phyloP scores from a whole-genome alignment of 2,113 vertebrate species.

The Gasterosteus aculeatus region DNA sequence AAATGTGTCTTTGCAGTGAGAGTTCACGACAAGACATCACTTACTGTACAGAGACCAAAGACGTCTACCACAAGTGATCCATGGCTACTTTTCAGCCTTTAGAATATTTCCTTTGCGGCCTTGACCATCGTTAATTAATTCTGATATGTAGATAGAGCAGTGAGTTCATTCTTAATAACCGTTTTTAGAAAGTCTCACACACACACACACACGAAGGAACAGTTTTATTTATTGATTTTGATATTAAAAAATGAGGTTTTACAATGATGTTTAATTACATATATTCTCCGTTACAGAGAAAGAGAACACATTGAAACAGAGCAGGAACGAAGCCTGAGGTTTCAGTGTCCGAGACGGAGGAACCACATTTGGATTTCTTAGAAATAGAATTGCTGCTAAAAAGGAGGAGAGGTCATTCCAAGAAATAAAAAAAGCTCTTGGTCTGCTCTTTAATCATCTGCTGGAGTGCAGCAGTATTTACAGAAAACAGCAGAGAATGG shows the following conservation, averaged over 20 bases:
- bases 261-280: too few relatives aligned
- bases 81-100: conserved; percentile 30
- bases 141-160: conserved; percentile 39
- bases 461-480: conserved; percentile 53
- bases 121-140: conserved; percentile 49
- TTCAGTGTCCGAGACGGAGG: conserved; percentile 57
- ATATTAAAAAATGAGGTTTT: conserved; percentile 9
- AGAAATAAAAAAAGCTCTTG: conserved; percentile 47
- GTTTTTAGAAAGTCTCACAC: conserved; percentile 1
- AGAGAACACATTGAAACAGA: conserved; percentile 25
- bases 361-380: conserved; percentile 61
- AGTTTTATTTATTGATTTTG: conserved; percentile 33
- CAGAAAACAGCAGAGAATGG: conserved; percentile 37
- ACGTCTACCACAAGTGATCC: conserved; percentile 44
- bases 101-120: conserved; percentile 18
- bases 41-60: conserved; percentile 57
- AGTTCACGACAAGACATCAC: conserved; percentile 62
- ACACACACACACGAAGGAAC: background rate
- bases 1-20: conserved; percentile 64
- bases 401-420: conserved; percentile 52
- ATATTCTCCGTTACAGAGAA: conserved; percentile 32
- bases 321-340: conserved; percentile 50
- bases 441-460: conserved; percentile 65
- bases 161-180: conserved; percentile 18
- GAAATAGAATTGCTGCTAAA: conserved; percentile 58